Conservation (phyloP, 2,113 vertebrate species). For the Meleagris gallopavo region DNA sequence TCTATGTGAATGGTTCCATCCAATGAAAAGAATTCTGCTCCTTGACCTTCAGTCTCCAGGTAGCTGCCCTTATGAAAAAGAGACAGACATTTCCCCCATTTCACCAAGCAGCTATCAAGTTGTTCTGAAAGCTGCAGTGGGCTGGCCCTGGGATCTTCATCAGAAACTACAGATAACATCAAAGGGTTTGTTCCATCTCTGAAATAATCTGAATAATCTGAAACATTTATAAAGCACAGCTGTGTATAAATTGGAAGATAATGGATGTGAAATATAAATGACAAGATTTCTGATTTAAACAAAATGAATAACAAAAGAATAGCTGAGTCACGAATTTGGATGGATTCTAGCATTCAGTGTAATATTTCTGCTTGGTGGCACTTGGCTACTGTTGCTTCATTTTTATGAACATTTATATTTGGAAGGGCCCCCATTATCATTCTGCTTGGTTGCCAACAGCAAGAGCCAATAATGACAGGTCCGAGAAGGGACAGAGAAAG, state of each 20-base stretch:
- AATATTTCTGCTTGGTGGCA: slow-evolving; percentile 6
- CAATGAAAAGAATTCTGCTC: not conserved
- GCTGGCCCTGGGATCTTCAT: not conserved
- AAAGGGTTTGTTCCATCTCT: not conserved
- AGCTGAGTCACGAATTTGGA: not conserved
- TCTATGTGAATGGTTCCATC: not conserved
- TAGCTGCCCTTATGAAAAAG: not conserved
- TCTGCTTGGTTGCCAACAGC: not conserved
- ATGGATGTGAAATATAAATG: not conserved
- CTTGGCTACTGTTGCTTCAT: not conserved
- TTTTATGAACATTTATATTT: slow-evolving; percentile 22
- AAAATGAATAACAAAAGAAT: not conserved
- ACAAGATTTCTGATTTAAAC: slow-evolving; percentile 13
- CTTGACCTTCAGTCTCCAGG: not conserved
- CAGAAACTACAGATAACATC: not conserved
- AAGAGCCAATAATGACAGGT: not conserved
- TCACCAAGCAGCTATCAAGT: not conserved
- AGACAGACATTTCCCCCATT: not conserved
- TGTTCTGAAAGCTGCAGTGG: not conserved
- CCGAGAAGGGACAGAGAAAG: not conserved
- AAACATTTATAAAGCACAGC: not conserved
- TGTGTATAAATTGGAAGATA: not conserved
- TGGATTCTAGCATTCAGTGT: not conserved
- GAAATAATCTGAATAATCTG: not conserved
- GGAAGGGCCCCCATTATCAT: not conserved